Conservation (phyloP, 2,888 invertebrate genomes). For the Chloroclystis v-ata region DNA sequence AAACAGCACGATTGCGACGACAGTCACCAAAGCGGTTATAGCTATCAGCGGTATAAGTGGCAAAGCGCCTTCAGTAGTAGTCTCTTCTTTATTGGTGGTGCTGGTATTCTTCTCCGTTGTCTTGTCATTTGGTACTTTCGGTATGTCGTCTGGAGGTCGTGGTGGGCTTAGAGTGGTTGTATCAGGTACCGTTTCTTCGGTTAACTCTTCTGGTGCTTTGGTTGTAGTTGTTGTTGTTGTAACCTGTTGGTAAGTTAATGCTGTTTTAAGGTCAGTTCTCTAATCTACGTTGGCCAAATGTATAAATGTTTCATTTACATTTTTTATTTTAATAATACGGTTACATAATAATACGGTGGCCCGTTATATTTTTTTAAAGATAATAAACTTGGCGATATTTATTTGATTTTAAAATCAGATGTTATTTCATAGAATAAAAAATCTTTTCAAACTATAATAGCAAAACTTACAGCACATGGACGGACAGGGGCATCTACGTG, state of each 20-base stretch:
- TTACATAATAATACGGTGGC: too few relatives aligned
- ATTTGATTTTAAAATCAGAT: too few relatives aligned
- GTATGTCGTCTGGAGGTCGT: conserved; percentile 44
- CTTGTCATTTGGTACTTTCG: conserved; percentile 43
- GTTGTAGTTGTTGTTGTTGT: conserved; percentile 29
- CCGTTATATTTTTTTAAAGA: too few relatives aligned
- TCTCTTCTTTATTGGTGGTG: conserved; percentile 51
- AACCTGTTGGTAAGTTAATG: conserved; percentile 25
- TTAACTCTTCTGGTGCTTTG: conserved; percentile 49
- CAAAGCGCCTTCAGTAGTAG: conserved; percentile 74
- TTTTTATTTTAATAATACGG: too few relatives aligned
- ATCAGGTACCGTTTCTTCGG: conserved; percentile 57
- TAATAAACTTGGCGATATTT: too few relatives aligned
- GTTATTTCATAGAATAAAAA: too few relatives aligned
- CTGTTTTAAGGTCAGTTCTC: too few relatives aligned
- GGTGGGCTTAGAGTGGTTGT: conserved; percentile 47
- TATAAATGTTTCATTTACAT: too few relatives aligned
- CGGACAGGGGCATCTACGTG: too few relatives aligned
- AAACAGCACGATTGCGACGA: conserved; percentile 82
- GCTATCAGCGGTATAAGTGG: conserved; percentile 85
- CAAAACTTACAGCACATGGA: too few relatives aligned
- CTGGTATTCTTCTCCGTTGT: conserved; percentile 44
- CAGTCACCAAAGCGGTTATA: conserved; percentile 82
- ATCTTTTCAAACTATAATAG: too few relatives aligned
- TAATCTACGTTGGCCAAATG: too few relatives aligned